Base-by-base conservation (phyloP, 1,140 invertebrate species). In the Pogonognathellus flavescens region DNA sequence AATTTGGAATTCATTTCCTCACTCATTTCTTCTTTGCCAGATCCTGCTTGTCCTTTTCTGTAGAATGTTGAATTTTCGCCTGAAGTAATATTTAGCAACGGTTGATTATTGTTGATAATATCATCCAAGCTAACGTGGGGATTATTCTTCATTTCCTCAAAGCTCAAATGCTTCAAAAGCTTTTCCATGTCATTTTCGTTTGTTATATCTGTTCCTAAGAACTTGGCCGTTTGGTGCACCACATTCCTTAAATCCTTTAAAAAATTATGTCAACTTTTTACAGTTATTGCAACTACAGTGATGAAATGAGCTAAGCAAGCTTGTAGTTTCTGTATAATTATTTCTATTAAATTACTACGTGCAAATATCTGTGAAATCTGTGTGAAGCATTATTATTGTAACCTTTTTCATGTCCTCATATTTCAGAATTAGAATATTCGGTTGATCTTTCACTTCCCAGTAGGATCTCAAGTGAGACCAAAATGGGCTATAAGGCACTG, bases 1-100 rank as follows among this genome's bases (percentile, higher is more conserved):
- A n/a, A n/a, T n/a, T n/a, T n/a, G n/a, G n/a, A n/a, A n/a, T n/a
- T n/a, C n/a, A n/a, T n/a, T n/a, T n/a, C n/a, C n/a, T n/a, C n/a
- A n/a, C n/a, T n/a, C n/a, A 97, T 96, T 86, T 95, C 93, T 90
- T 96, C 95, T 86, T 93, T 94, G 94, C 95, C 97, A 89, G 96
- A 95, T 0, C 96, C 96, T 41, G 96, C 93, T 90, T 94, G 93
- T 0, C 96, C 96, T 89, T 95, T 95, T 16, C 95, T 92, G 82
- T 96, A 95, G 89, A 96, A 96, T 22, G 91, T 90, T 80, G 93
- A 92, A 76, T 88, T 87, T 11, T 49, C 13, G 7, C 16, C 20
- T 2, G 10, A 66, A 18, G 53, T 22, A 76, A 82, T 52, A 82
- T 87, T 84, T n/a, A n/a, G n/a, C n/a, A n/a, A n/a, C 25, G 88